These are phyloP conservation scores for Steatornis caripensis DNA, from an alignment of 2,113 vertebrate genomes.

Conservation along the genomic window DNA sequence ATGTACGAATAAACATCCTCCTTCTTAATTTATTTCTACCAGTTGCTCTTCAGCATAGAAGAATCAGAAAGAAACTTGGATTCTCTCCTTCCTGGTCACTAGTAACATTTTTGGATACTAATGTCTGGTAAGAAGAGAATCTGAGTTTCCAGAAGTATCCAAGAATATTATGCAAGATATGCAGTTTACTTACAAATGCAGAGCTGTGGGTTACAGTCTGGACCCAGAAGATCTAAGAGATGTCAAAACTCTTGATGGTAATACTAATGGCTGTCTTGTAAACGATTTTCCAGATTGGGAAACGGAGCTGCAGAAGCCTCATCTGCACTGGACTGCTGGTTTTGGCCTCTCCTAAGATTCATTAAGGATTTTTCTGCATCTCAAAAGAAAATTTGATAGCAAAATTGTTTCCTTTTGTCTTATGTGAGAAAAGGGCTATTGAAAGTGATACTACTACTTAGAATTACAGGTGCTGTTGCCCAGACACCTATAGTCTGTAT, in stretches of 20 bases:
- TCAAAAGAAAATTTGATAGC: background rate
- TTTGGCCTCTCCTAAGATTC: background rate
- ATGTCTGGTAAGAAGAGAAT: background rate
- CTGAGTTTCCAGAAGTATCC: background rate
- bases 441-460: background rate
- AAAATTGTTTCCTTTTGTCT: background rate
- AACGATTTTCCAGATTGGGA: background rate
- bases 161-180: background rate
- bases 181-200: background rate
- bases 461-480: background rate
- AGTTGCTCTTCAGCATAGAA: background rate
- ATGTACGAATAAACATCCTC: background rate
- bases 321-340: background rate
- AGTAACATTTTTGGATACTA: background rate
- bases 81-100: background rate
- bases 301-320: background rate
- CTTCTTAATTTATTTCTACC: background rate
- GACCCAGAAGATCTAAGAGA: background rate
- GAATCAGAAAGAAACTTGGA: background rate
- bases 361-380: background rate
- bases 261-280: background rate
- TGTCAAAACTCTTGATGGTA: background rate
- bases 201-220: background rate
- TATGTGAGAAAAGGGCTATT: background rate
- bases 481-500: background rate